phyloP scores from a whole-genome alignment of 2,888 invertebrate genomes.

The Tortricodes alternella region DNA sequence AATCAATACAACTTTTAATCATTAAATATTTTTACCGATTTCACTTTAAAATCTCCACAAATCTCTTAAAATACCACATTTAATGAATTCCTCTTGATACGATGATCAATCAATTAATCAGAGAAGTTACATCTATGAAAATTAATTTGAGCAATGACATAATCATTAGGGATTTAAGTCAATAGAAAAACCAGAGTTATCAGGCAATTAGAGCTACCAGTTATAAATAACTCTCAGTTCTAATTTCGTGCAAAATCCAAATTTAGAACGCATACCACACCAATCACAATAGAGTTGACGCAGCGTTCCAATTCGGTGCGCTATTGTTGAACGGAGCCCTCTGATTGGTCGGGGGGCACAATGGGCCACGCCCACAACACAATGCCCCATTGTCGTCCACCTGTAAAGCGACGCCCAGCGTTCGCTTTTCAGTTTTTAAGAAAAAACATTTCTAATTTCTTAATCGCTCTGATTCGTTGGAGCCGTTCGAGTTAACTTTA shows the following conservation, averaged over 20 bases:
- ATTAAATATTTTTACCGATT: too few relatives aligned
- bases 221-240: constrained; percentile 40
- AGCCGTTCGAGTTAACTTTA: constrained; percentile 19
- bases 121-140: too few relatives aligned
- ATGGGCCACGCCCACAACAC: constrained; percentile 78
- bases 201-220: too few relatives aligned
- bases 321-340: constrained; percentile 71
- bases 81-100: too few relatives aligned
- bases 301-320: constrained; percentile 76
- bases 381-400: constrained; percentile 76
- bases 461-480: constrained; percentile 2
- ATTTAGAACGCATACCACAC: constrained; percentile 53
- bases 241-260: constrained; percentile 47
- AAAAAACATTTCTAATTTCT: constrained; percentile 5
- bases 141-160: too few relatives aligned
- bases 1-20: too few relatives aligned
- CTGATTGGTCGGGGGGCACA: constrained; percentile 72
- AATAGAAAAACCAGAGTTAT: too few relatives aligned
- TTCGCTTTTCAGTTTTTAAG: constrained; percentile 32
- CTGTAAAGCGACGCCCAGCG: constrained; percentile 61
- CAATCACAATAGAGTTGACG: constrained; percentile 72
- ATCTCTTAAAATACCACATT: too few relatives aligned
- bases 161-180: too few relatives aligned
- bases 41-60: too few relatives aligned
- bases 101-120: too few relatives aligned